A percentile compares a stretch with the other conserved stretches of the same genome.
These are phyloP conservation scores for Diplosoma virens DNA, from an alignment of 23 tunicate genomes.

Conservation along the genomic window DNA sequence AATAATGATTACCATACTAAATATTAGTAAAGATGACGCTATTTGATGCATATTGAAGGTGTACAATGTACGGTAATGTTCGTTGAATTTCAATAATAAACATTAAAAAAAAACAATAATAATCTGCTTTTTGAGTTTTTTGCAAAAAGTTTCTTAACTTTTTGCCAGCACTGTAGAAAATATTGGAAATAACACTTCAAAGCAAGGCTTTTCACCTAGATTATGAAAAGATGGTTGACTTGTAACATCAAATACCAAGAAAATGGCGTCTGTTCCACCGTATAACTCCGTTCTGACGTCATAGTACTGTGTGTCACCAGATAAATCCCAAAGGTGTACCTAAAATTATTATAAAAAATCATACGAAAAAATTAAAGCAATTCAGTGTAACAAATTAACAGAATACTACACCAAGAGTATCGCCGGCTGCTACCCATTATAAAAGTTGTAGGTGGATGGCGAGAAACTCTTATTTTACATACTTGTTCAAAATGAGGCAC, in stretches of 20 bases:
- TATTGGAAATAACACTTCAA: too few relatives aligned
- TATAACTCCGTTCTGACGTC: constrained; percentile 81
- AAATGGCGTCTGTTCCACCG: constrained; percentile 67
- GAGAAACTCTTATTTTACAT: too few relatives aligned
- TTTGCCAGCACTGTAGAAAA: constrained; percentile 28
- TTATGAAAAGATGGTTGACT: constrained; percentile 54
- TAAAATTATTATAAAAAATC: too few relatives aligned
- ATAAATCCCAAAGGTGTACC: constrained; percentile 90
- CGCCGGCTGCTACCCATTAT: too few relatives aligned
- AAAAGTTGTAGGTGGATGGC: too few relatives aligned
- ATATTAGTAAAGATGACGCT: too few relatives aligned
- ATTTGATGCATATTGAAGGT: constrained; percentile 10
- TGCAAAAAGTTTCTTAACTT: constrained; percentile 12
- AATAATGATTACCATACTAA: constrained; percentile 8
- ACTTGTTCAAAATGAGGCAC: too few relatives aligned
- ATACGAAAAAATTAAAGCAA: too few relatives aligned
- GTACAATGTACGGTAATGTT: background rate
- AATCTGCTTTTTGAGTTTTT: constrained; percentile 11
- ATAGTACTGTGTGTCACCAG: constrained; percentile 85
- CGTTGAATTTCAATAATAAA: constrained; percentile 14
- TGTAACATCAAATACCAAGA: constrained; percentile 79
- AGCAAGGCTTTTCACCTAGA: constrained; percentile 48
- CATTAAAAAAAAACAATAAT: constrained; percentile 5
- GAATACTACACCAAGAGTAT: too few relatives aligned
- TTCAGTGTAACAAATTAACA: too few relatives aligned